These are phyloP conservation scores for western clawed frog (Xenopus tropicalis) DNA, from an alignment of 2,113 vertebrate genomes.

Conservation along the genomic window DNA sequence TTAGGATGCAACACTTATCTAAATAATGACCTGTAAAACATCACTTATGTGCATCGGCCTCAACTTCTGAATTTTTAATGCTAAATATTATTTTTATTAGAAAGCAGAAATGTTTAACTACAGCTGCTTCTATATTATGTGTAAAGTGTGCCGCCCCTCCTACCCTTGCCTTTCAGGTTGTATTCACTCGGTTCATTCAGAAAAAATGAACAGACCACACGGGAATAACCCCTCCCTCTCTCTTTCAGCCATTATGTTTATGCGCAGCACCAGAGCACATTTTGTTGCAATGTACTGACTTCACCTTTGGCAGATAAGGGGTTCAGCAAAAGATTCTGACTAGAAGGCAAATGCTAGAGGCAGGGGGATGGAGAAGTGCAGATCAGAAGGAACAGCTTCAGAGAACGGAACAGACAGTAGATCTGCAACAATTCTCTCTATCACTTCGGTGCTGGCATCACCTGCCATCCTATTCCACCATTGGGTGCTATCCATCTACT, in stretches of 20 bases:
- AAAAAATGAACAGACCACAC: not conserved
- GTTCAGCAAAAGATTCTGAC: not conserved
- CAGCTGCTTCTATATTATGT: too few relatives aligned
- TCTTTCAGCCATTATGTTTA: not conserved
- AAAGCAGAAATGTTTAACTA: too few relatives aligned
- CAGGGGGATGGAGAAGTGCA: slow-evolving; percentile 19
- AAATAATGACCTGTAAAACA: too few relatives aligned
- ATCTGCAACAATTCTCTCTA: not conserved
- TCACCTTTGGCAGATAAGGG: not conserved
- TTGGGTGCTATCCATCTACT: slow-evolving; percentile 1
- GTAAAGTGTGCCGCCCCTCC: not conserved
- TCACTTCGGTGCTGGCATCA: not conserved
- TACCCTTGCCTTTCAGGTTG: not conserved
- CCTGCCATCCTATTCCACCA: not conserved
- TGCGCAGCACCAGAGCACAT: not conserved
- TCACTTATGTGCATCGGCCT: too few relatives aligned
- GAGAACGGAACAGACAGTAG: not conserved
- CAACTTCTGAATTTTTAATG: too few relatives aligned
- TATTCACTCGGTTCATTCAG: slow-evolving; percentile 1
- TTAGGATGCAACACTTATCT: too few relatives aligned
- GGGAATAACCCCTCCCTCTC: not conserved
- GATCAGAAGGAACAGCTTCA: slow-evolving; percentile 5
- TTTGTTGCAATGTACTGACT: not conserved
- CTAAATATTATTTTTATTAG: too few relatives aligned
- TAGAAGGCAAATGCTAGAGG: slow-evolving; percentile 2